These are phyloP conservation scores for Phyllopteryx taeniolatus DNA, from an alignment of 2,113 vertebrate species.

Conservation along the genomic window DNA sequence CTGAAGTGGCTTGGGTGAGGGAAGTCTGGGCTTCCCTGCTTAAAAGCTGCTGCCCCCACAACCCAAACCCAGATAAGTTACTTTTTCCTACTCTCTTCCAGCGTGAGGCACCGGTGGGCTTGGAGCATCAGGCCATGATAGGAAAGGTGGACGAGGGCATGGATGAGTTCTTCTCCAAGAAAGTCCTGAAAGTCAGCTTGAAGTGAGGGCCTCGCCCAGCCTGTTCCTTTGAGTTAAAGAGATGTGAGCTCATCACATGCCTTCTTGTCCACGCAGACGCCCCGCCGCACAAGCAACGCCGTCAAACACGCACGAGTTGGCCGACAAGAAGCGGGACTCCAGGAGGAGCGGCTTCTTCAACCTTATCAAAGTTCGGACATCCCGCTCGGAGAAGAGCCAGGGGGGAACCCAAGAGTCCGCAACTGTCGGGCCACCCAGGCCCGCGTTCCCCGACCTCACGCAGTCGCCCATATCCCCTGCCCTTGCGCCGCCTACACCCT, in stretches of 20 bases:
- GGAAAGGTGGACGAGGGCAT: slow-evolving; percentile 92
- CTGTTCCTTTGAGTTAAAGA: background rate
- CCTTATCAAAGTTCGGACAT: slow-evolving; percentile 83
- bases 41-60: too few species aligned
- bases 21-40: too few species aligned
- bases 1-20: too few species aligned
- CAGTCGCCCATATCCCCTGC: background rate
- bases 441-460: background rate
- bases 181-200: slow-evolving; percentile 83
- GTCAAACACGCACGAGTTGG: slow-evolving; percentile 61
- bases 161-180: slow-evolving; percentile 94
- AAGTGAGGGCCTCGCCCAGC: slow-evolving; percentile 47
- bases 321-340: slow-evolving; percentile 85
- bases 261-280: slow-evolving; percentile 53
- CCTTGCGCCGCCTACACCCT: background rate
- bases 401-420: slow-evolving; percentile 12
- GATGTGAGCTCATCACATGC: background rate
- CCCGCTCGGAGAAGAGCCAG: slow-evolving; percentile 77
- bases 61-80: background rate
- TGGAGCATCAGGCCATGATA: slow-evolving; percentile 79
- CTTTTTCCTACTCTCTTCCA: background rate
- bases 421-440: slow-evolving; percentile 46
- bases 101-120: slow-evolving; percentile 60
- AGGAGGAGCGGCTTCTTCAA: slow-evolving; percentile 89
- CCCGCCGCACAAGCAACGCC: slow-evolving; percentile 41